Evolutionary conservation across 37 sponge, comb jelly and placozoan genomes (phyloP), one percentile per base, ranked within the genome.

Genomic region (Axinella damicornis): DNA sequence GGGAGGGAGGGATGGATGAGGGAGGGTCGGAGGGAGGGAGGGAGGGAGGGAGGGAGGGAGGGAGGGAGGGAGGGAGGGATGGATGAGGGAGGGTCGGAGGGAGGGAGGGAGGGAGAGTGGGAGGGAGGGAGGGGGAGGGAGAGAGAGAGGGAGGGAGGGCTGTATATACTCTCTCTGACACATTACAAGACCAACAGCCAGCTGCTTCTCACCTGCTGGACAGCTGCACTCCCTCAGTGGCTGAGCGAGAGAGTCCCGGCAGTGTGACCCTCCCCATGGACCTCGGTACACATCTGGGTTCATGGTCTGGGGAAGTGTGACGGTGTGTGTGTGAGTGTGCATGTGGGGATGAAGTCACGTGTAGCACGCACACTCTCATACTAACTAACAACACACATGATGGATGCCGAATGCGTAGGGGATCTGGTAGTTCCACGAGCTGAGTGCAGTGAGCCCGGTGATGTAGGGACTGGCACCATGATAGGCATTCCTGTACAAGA

Each of bases 261-360:
- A 98, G 20, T 89, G 75, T 25, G 80, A 38, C n/a, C 98, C 98
- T 32, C 98, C 98, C 98, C 98, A 98, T 14, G 81, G 90, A 13
- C 98, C 98, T 61, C 94, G 80, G 73, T 81, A 98, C 25, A 89
- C 91, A 87, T 98, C 94, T n/a, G 98, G 91, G 53, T 92, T 95
- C 81, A 94, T 89, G 2, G 94, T 70, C 93, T 96, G 70, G 19
- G 46, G 46, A 46, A 46, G 46, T 46, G 46, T 46, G 46, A 9
- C 4, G 9, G 46, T 46, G 46, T 46, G 46, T 46, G 46, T 46
- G 46, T 46, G 46, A 46, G 46, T 46, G 46, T 4, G 46, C 9
- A 11, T 61, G 14, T 61, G 27, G 62, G 46, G 37, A 38, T 22
- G 41, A 14, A 2, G 22, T 20, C 2, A 16, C n/a, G n/a, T n/a